phyloP scores from a whole-genome alignment of 1,140 invertebrate genomes.

The Contarinia nasturtii region DNA sequence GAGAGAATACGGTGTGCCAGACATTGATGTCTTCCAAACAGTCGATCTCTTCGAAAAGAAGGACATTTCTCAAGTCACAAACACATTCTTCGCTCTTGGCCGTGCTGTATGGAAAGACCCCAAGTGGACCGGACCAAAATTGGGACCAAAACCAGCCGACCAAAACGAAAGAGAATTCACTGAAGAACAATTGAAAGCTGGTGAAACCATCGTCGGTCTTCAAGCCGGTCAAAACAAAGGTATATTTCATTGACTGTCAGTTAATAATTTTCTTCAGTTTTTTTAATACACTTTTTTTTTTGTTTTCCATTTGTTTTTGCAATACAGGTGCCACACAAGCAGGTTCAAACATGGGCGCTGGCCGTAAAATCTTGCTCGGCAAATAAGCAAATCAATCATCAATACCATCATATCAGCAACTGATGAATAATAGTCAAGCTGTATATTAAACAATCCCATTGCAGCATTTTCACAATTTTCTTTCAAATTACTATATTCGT shows the following conservation, averaged over 20 bases:
- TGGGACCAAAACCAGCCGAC: conserved; percentile 78
- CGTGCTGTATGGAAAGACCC: conserved; percentile 81
- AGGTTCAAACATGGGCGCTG: conserved; percentile 84
- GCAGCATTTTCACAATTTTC: no score
- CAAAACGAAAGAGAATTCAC: conserved; percentile 83
- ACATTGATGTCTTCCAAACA: conserved; percentile 90
- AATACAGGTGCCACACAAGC: conserved; percentile 63
- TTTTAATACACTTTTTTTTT: no score
- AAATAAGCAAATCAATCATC: conserved; percentile 31
- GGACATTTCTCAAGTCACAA: conserved; percentile 83
- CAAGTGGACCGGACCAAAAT: conserved; percentile 72
- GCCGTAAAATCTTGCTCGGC: conserved; percentile 70
- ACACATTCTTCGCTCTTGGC: conserved; percentile 81
- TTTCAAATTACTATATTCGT: no score
- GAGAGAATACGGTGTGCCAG: conserved; percentile 72
- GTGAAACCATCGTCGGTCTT: conserved; percentile 76
- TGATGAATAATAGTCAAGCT: no score
- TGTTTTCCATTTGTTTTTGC: no score
- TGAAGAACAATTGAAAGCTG: conserved; percentile 77
- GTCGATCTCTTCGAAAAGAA: conserved; percentile 90
- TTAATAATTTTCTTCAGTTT: no score
- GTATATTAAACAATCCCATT: no score
- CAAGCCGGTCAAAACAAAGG: conserved; percentile 88
- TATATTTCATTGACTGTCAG: no score
- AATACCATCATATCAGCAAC: no score